Evolutionary conservation across 2,797 vertebrate species (phyloP), one percentile per base, ranked within the genome.

Genomic region (Serranus cabrilla): DNA sequence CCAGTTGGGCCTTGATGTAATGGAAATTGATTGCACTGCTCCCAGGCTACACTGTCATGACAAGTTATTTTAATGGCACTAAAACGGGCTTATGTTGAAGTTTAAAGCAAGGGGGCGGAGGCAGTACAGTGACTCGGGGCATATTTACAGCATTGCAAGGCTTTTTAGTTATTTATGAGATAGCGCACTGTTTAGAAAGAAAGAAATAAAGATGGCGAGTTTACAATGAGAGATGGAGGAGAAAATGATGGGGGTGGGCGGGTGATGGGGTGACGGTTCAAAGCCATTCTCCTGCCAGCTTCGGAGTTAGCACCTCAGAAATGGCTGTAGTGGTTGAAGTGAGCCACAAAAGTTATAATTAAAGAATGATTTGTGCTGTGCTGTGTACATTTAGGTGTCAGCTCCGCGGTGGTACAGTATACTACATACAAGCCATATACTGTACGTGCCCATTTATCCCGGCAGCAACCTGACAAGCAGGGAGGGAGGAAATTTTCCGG

Each of bases 11-110:
- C 83, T 87, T 92, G 91, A 91, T 92, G 83, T 93, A 89, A 93
- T 93, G 91, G 88, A 91, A 93, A 94, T 93, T 93, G 92, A 92
- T 93, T 92, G 88, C 74, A 54, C 63, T 79, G 91, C 92, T 93
- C 76, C 79, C 80, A 82, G 88, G 82, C 88, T 80, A 81, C 85
- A 75, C 86, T 91, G 91, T 90, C 88, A 92, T 91, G 88, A 94
- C 91, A 92, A 90, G 90, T 93, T 91, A 88, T 90, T 93, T 89
- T 90, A 90, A 90, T 82, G 82, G 81, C 83, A 88, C 82, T 90
- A 89, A 92, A 93, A 84, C 70, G 2, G 89, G 86, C 86, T 91
- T 90, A 84, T 87, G 84, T 74, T 78, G 84, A 89, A 88, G 87
- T 91, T 91, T 90, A 90, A 89, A 80, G 70, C 40, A 64, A 61